Evolutionary conservation across 2,797 vertebrate genomes (phyloP).

Genomic region (Chanos chanos): DNA sequence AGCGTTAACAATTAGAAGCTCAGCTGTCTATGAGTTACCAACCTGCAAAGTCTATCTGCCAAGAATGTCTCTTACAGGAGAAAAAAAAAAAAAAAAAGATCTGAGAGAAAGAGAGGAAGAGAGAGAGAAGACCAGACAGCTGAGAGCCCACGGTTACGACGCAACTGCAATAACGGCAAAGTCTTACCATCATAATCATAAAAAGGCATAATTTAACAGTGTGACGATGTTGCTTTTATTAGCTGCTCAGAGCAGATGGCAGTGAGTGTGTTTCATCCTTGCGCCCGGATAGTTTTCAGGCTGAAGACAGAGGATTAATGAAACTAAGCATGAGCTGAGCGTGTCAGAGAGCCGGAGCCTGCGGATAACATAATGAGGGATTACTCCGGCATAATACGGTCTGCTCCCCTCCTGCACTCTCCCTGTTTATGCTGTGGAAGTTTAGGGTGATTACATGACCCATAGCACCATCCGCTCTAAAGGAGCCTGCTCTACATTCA

Average conservation of each 20-base stretch:
- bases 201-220: constrained; percentile 65
- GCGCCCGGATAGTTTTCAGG: constrained; percentile 43
- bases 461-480: constrained; percentile 28
- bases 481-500: too few species aligned
- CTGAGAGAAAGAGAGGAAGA: too few species aligned
- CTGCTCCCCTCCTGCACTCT: constrained; percentile 17
- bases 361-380: constrained; percentile 53
- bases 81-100: too few species aligned
- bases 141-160: constrained; percentile 33
- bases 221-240: constrained; percentile 63
- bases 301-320: constrained; percentile 56
- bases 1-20: too few species aligned
- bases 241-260: constrained; percentile 63
- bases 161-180: constrained; percentile 40
- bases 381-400: constrained; percentile 46
- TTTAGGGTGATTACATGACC: constrained; percentile 35
- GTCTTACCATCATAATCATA: constrained; percentile 57
- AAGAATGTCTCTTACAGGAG: too few species aligned
- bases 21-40: too few species aligned
- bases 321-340: constrained; percentile 48
- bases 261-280: constrained; percentile 42
- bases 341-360: constrained; percentile 48
- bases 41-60: too few species aligned
- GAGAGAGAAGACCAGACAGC: too few species aligned
- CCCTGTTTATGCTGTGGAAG: constrained; percentile 16